Percentiles rank a stretch among this genome's conserved stretches.
phyloP scores from a whole-genome alignment of 1,140 invertebrate genomes.

The Drosophila lowei region DNA sequence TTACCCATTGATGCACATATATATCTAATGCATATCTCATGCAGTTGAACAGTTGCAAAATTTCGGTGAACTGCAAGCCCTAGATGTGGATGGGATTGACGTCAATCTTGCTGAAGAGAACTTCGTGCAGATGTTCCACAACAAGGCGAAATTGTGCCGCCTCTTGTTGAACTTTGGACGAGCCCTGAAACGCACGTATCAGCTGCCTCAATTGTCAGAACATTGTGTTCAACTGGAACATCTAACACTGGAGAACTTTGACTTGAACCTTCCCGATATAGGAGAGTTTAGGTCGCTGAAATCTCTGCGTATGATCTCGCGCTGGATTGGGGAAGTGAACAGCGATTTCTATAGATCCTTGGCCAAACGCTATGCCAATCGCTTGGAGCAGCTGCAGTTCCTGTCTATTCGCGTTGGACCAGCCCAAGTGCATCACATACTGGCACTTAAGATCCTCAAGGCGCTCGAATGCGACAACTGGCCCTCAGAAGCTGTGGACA shows the following conservation, averaged over 20 bases:
- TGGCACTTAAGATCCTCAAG: slow-evolving; percentile 20
- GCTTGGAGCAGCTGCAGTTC: slow-evolving; percentile 49
- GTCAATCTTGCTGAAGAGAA: slow-evolving; percentile 17
- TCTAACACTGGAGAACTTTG: slow-evolving; percentile 59
- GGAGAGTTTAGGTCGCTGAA: slow-evolving; percentile 43
- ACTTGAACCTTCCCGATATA: slow-evolving; percentile 18
- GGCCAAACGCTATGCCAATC: slow-evolving; percentile 20
- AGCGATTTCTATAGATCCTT: slow-evolving; percentile 39
- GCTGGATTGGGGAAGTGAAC: slow-evolving; percentile 15
- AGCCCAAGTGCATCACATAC: slow-evolving; percentile 35
- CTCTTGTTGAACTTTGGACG: slow-evolving; percentile 46
- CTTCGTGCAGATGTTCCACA: slow-evolving; percentile 40
- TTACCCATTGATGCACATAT: not conserved
- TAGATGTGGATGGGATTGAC: slow-evolving; percentile 63
- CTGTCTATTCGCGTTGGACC: slow-evolving; percentile 20
- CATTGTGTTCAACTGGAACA: slow-evolving; percentile 48
- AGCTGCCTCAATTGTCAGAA: slow-evolving; percentile 12
- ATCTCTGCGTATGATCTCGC: slow-evolving; percentile 45
- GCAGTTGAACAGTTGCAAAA: slow-evolving; percentile 45
- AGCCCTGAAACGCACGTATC: slow-evolving; percentile 1
- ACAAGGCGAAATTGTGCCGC: slow-evolving; percentile 23
- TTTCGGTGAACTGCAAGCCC: slow-evolving; percentile 37
- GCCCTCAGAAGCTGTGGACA: slow-evolving; percentile 28
- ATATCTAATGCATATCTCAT: not conserved
- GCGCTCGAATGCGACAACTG: slow-evolving; percentile 50